Base-by-base conservation (phyloP, 2,888 invertebrate genomes). In the Scrobipalpa atriplicella region DNA sequence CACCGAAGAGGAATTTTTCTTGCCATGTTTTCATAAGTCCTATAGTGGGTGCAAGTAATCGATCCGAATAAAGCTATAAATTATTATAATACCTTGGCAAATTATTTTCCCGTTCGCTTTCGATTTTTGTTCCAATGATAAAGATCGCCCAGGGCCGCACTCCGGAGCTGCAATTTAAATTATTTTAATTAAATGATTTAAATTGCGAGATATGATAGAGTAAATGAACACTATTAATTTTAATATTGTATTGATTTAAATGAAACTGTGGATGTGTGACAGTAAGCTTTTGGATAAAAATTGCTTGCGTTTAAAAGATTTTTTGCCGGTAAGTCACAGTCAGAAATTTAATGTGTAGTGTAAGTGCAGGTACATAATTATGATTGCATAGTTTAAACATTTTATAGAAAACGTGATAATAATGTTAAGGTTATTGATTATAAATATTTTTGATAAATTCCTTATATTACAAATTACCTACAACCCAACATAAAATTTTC, bases 21-120 rank as follows among this genome's bases (percentile, higher is more conserved):
- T 43, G 39, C 21, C 66, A 38, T 43, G 52, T 62, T 18, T 51
- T 36, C 43, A 64, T 74, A 78, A 78, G 75, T 29, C 75, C 72
- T 69, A 70, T 69, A 69, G 54, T 56, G 71, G 70, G 78, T 69
- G 76, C 70, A 68, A 71, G 76, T 78, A 78, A 85, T 86, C 84
- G 82, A 77, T 75, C 71, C 69, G 78, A 82, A 90, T 90, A 78
- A 90, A 91, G 89, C 86, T 80, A 89, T 90, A 89, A 90, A 90
- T 90, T 88, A 87, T 85, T 79, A 80, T 89, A 82, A 87, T 87
- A 77, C 81, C 77, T 77, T 74, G 62, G 84, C 81, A 86, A 87
- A 89, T 87, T 84, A 83, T 86, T 86, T 86, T 84, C 79, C 75
- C 76, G 75, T 67, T 68, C 70, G 74, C 73, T 82, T 82, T 82